A percentile compares a stretch with the other conserved stretches of the same genome.
Conservation (phyloP, 2,797 vertebrate species). For the Parotocinclus haroldoi region DNA sequence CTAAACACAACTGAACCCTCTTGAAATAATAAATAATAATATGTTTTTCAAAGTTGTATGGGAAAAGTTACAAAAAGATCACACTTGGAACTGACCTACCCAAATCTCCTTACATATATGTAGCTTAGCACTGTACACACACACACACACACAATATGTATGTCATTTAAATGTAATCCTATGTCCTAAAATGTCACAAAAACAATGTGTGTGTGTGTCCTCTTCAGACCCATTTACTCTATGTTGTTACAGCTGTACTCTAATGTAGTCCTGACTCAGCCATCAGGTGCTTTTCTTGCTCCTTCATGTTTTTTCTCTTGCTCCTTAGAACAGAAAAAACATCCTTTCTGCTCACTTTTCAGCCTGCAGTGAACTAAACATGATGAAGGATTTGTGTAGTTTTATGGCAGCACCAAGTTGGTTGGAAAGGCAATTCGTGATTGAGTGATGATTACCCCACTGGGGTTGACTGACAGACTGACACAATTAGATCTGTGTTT, state of each 20-base stretch:
- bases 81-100: too few species aligned
- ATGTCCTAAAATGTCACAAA: too few species aligned
- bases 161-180: not conserved
- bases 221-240: constrained; percentile 10
- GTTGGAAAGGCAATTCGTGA: not conserved
- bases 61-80: too few species aligned
- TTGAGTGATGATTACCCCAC: not conserved
- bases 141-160: not conserved
- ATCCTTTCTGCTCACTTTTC: not conserved
- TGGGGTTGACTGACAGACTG: not conserved
- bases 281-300: constrained; percentile 29
- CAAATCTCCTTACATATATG: too few species aligned
- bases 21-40: too few species aligned
- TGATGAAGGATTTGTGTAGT: not conserved
- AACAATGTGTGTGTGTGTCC: constrained; percentile 15
- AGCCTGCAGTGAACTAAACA: not conserved
- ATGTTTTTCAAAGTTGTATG: too few species aligned
- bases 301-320: not conserved
- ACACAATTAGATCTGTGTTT: not conserved
- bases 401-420: not conserved
- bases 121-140: too few species aligned
- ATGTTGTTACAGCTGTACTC: constrained; percentile 47
- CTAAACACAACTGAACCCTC: too few species aligned
- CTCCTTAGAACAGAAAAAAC: not conserved
- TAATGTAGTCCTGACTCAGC: constrained; percentile 39